Percentiles rank a stretch among this genome's conserved stretches.
Evolutionary conservation across 2,888 invertebrate genomes (phyloP).

Genomic region (Dryadula phaetusa): DNA sequence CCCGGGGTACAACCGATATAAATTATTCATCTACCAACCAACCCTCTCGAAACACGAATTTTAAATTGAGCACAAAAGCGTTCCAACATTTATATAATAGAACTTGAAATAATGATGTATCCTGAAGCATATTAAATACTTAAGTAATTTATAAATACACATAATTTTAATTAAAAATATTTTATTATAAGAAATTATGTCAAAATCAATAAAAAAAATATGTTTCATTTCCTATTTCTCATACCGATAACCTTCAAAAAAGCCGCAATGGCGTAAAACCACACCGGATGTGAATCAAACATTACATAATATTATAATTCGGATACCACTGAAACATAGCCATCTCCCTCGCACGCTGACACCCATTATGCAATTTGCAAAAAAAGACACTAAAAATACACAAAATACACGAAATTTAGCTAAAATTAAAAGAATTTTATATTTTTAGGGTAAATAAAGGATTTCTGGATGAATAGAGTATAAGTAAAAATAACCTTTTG

Average conservation of each 20-base stretch:
- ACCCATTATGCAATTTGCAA: constrained; percentile 48
- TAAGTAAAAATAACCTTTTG: constrained; percentile 62
- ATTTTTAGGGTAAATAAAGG: constrained; percentile 52
- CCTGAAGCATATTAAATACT: too few species aligned
- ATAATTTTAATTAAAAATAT: not conserved
- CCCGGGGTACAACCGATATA: not conserved
- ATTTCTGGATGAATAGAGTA: constrained; percentile 50
- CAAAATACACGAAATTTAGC: constrained; percentile 50
- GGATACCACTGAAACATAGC: constrained; percentile 15
- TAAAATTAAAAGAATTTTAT: constrained; percentile 48
- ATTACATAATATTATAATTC: constrained; percentile 30
- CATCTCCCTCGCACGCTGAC: constrained; percentile 49
- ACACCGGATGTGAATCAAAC: constrained; percentile 19
- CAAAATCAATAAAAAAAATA: not conserved
- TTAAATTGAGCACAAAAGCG: not conserved
- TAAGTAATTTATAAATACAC: not conserved
- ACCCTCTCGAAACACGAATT: constrained; percentile 15
- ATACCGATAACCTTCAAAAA: constrained; percentile 14
- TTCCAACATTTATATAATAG: too few species aligned
- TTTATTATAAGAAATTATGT: not conserved
- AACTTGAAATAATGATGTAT: too few species aligned
- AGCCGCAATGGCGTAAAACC: constrained; percentile 27
- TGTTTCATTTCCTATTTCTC: not conserved
- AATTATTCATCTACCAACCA: constrained; percentile 12
- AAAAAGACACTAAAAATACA: constrained; percentile 46